A percentile compares a stretch with the other conserved stretches of the same genome.
Conservation (phyloP, 2,888 invertebrate species). For the Fragum sueziense region DNA sequence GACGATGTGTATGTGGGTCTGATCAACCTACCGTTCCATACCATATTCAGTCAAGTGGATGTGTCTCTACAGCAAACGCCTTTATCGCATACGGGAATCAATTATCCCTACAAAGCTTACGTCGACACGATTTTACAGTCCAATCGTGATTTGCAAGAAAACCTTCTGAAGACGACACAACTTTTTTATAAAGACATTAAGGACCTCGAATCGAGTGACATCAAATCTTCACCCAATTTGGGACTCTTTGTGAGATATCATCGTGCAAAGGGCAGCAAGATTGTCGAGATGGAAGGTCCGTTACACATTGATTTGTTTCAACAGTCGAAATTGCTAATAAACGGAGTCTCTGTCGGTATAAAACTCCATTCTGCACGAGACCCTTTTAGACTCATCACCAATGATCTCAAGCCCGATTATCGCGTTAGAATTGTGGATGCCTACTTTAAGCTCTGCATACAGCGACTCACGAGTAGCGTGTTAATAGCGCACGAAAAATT, state of each 20-base stretch:
- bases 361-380: constrained; percentile 45
- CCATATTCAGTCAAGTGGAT: constrained; percentile 46
- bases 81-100: constrained; percentile 29
- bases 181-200: constrained; percentile 45
- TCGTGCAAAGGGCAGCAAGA: constrained; percentile 32
- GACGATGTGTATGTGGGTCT: background rate
- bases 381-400: constrained; percentile 42
- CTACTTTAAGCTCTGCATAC: constrained; percentile 48
- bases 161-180: constrained; percentile 21
- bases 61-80: constrained; percentile 41
- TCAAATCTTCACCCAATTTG: constrained; percentile 29
- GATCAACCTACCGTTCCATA: constrained; percentile 38
- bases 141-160: background rate
- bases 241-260: constrained; percentile 28
- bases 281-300: constrained; percentile 48
- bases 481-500: constrained; percentile 40
- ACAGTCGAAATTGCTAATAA: constrained; percentile 42
- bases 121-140: constrained; percentile 53
- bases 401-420: constrained; percentile 4
- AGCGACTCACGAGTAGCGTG: constrained; percentile 29
- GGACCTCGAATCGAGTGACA: constrained; percentile 27
- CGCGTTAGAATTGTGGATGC: constrained; percentile 51
- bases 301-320: constrained; percentile 41
- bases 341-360: constrained; percentile 41
- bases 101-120: constrained; percentile 59